Conservation (phyloP, 2,113 vertebrate species). For the Nymphicus hollandicus region DNA sequence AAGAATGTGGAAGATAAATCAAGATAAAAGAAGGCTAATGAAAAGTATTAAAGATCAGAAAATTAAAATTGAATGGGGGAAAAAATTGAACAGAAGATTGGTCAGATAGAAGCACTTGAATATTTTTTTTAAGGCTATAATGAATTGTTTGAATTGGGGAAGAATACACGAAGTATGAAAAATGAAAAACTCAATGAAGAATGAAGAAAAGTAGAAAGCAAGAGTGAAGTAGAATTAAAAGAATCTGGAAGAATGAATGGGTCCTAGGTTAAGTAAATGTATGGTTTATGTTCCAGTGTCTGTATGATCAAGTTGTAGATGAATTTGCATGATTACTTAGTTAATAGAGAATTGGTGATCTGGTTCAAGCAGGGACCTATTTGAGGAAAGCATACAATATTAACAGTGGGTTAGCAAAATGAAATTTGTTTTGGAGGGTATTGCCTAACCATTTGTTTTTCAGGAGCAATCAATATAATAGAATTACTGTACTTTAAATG, state of each 20-base stretch:
- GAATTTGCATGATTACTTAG: slow-evolving; percentile 91
- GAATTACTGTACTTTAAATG: slow-evolving; percentile 79
- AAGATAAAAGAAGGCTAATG: slow-evolving; percentile 99
- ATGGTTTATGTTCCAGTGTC: slow-evolving; percentile 95
- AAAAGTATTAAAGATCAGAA: slow-evolving; percentile 97
- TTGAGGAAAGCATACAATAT: slow-evolving; percentile 81
- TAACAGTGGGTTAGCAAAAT: slow-evolving; percentile 81
- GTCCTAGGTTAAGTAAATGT: slow-evolving; percentile 99
- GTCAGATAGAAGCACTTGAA: slow-evolving; percentile 95
- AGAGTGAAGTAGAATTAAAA: slow-evolving; percentile 98
- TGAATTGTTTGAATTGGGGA: slow-evolving; percentile 95
- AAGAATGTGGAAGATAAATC: slow-evolving; percentile 98
- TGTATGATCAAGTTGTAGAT: slow-evolving; percentile 89
- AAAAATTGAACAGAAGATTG: slow-evolving; percentile 96
- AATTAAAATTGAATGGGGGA: slow-evolving; percentile 95
- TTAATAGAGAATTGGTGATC: slow-evolving; percentile 84
- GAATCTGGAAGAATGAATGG: slow-evolving; percentile 99
- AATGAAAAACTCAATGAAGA: slow-evolving; percentile 96
- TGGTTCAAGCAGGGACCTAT: slow-evolving; percentile 83
- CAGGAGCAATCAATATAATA: slow-evolving; percentile 83
- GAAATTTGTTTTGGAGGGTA: slow-evolving; percentile 81
- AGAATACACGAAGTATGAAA: slow-evolving; percentile 91
- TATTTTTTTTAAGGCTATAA: slow-evolving; percentile 93
- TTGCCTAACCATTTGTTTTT: slow-evolving; percentile 84
- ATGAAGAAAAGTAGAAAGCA: slow-evolving; percentile 98